These are phyloP conservation scores for Hyalella azteca DNA, from an alignment of 2,888 invertebrate species.

Conservation along the genomic window DNA sequence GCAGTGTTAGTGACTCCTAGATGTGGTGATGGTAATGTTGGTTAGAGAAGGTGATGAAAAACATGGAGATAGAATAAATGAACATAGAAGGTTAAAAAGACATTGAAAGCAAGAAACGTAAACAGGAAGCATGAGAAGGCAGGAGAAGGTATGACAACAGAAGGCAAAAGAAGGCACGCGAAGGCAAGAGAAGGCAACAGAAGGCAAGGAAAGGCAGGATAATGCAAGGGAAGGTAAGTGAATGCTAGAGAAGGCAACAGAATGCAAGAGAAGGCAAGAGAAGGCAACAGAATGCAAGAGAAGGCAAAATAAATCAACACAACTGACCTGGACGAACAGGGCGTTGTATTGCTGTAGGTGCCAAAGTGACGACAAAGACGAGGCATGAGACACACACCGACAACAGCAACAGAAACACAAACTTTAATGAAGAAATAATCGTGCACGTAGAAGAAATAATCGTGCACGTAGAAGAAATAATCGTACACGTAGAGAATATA, in stretches of 20 bases:
- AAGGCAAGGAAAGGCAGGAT: not conserved
- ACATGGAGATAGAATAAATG: not conserved
- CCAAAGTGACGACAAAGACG: not conserved
- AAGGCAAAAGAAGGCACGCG: not conserved
- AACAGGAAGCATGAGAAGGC: not conserved
- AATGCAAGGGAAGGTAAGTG: not conserved
- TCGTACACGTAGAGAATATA: too few relatives aligned
- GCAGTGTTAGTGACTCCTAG: too few relatives aligned
- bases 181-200: too few relatives aligned
- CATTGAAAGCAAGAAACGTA: not conserved
- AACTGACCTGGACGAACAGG: slow-evolving; percentile 9
- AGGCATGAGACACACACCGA: too few relatives aligned
- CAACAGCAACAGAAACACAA: too few relatives aligned
- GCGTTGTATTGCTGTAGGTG: too few relatives aligned
- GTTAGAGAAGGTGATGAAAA: not conserved
- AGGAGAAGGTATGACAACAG: not conserved
- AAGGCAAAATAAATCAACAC: slow-evolving; percentile 40
- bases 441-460: too few relatives aligned
- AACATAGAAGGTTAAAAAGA: not conserved
- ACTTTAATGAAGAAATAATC: too few relatives aligned
- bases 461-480: too few relatives aligned
- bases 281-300: not conserved
- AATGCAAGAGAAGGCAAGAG: too few relatives aligned
- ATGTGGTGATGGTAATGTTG: too few relatives aligned
- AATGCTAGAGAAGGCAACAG: too few relatives aligned